Percentiles rank a stretch among this genome's conserved stretches.
Evolutionary conservation across 2,888 invertebrate species (phyloP).

Genomic region (Pristionchus fissidentatus): DNA sequence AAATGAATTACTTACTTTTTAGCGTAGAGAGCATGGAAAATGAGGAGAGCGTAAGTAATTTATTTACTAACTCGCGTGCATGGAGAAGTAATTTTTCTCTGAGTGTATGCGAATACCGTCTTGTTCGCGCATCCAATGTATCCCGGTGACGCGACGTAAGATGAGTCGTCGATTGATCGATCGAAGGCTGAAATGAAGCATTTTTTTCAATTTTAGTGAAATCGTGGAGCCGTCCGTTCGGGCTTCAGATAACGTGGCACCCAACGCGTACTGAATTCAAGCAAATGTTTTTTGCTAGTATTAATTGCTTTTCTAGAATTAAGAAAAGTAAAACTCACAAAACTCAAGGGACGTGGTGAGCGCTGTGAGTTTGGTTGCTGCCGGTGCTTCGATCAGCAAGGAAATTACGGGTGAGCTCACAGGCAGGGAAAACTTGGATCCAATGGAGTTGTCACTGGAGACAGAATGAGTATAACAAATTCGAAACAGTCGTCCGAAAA

Average conservation of each 20-base stretch:
- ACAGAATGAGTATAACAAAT: too few relatives aligned
- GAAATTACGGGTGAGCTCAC: not conserved
- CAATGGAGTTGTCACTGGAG: not conserved
- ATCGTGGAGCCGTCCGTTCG: too few relatives aligned
- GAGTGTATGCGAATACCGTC: too few relatives aligned
- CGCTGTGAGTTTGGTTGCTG: not conserved
- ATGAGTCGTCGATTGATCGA: not conserved
- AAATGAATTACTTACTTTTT: too few relatives aligned
- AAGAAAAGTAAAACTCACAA: not conserved
- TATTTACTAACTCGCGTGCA: not conserved
- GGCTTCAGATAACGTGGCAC: too few relatives aligned
- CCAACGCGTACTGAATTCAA: too few relatives aligned
- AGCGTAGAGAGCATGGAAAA: too few relatives aligned
- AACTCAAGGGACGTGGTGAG: not conserved
- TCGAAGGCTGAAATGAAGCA: not conserved
- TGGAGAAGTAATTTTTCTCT: too few relatives aligned
- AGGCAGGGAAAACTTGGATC: not conserved
- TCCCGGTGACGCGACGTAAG: not conserved
- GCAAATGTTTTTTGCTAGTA: too few relatives aligned
- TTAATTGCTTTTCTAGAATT: not conserved
- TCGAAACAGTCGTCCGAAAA: too few relatives aligned
- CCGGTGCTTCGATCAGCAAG: not conserved
- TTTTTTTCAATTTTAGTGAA: too few relatives aligned
- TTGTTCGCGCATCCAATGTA: conserved; percentile 7
- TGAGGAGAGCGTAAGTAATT: not conserved